phyloP scores from a whole-genome alignment of 1,140 invertebrate genomes.

The Ceratosolen fusciceps region DNA sequence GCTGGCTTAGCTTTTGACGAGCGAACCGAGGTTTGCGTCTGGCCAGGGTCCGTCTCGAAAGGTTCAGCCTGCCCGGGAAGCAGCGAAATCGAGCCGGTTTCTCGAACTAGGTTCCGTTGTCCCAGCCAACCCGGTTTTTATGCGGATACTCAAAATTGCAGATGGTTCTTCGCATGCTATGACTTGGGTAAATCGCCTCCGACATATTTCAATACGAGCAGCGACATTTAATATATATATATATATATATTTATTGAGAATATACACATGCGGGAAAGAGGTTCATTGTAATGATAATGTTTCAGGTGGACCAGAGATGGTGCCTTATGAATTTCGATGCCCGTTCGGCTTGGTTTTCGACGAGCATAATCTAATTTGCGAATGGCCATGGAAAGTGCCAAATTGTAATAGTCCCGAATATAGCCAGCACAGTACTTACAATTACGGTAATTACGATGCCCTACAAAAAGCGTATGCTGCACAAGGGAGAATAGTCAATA shows the following conservation, averaged over 20 bases:
- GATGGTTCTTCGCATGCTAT: conserved; percentile 89
- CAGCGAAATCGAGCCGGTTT: conserved; percentile 82
- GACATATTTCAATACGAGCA: too few species aligned
- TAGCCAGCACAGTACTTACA: background rate
- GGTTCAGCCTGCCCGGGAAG: conserved; percentile 81
- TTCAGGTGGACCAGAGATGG: conserved; percentile 68
- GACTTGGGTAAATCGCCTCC: conserved; percentile 76
- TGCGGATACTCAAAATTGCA: conserved; percentile 86
- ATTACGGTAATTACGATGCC: conserved; percentile 7
- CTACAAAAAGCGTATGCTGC: background rate
- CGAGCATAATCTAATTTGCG: conserved; percentile 79
- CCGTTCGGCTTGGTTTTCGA: conserved; percentile 87
- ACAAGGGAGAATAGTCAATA: conserved; percentile 36
- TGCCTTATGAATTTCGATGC: conserved; percentile 87
- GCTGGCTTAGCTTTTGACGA: conserved; percentile 86
- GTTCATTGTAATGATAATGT: conserved; percentile 13
- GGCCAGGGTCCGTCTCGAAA: conserved; percentile 81
- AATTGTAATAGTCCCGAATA: conserved; percentile 71
- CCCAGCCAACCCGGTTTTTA: conserved; percentile 78
- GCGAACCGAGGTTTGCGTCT: conserved; percentile 84
- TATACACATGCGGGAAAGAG: too few species aligned
- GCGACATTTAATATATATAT: too few species aligned
- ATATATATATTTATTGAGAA: background rate
- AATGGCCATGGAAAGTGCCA: conserved; percentile 87
- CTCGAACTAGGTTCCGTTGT: conserved; percentile 76